A percentile compares a stretch with the other conserved stretches of the same genome.
phyloP scores from a whole-genome alignment of 2,797 vertebrate species.

The Lacerta viridis region DNA sequence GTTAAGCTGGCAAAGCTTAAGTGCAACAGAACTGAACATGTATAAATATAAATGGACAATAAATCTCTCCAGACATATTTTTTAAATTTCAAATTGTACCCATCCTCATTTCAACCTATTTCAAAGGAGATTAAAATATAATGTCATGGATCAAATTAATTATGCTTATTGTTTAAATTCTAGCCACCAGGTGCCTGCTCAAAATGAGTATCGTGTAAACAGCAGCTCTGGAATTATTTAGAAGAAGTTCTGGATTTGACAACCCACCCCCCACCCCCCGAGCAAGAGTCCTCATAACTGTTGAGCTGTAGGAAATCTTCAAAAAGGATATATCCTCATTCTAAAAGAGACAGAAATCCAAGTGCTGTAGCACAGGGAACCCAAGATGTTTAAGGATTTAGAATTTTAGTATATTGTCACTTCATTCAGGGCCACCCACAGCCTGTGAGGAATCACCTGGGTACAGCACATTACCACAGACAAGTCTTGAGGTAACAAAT shows the following conservation, averaged over 20 bases:
- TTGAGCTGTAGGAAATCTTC: neutral
- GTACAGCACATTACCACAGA: neutral
- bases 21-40: slow-evolving; percentile 4
- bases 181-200: neutral
- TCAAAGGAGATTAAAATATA: neutral
- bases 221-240: neutral
- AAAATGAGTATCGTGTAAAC: too few relatives aligned
- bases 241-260: neutral
- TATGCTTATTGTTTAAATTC: neutral
- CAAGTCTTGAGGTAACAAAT: neutral
- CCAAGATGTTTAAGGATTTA: neutral
- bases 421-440: neutral
- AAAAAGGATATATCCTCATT: neutral
- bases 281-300: neutral
- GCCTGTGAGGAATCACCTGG: neutral
- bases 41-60: slow-evolving; percentile 21
- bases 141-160: neutral
- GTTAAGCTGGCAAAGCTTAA: slow-evolving; percentile 14
- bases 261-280: too few relatives aligned
- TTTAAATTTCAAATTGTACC: slow-evolving; percentile 10
- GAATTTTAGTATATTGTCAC: neutral
- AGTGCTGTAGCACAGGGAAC: neutral
- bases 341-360: neutral
- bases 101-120: neutral
- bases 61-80: neutral